phyloP scores from a whole-genome alignment of 2,888 invertebrate species.

The Drosophila aldrichi region DNA sequence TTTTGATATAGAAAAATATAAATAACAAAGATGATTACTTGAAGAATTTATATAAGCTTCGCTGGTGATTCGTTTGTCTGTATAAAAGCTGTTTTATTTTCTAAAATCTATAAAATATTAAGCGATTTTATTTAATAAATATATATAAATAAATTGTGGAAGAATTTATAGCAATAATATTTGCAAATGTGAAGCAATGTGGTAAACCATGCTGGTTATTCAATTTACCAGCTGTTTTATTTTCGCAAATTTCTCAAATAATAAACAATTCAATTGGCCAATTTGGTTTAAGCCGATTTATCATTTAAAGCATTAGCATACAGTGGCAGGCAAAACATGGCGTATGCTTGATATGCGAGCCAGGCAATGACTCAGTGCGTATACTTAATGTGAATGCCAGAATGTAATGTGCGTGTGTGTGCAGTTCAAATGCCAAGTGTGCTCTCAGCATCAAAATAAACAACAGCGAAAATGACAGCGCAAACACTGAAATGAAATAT shows the following conservation, averaged over 20 bases:
- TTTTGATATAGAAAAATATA: neutral
- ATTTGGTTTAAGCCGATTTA: conserved; percentile 41
- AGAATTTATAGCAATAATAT: neutral
- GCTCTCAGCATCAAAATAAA: conserved; percentile 9
- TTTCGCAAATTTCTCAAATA: neutral
- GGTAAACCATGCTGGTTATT: neutral
- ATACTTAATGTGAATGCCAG: neutral
- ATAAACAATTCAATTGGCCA: conserved; percentile 25
- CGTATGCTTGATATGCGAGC: neutral
- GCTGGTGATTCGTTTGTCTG: neutral
- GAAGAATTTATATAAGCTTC: neutral
- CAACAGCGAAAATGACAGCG: conserved; percentile 36
- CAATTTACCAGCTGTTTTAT: neutral
- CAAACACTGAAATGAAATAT: conserved; percentile 50
- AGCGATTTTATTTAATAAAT: too few relatives aligned
- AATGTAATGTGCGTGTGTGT: neutral
- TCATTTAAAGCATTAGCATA: conserved; percentile 41
- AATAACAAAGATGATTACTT: neutral
- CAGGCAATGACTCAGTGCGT: neutral
- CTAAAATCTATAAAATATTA: neutral
- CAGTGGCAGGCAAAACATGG: neutral
- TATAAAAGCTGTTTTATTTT: neutral
- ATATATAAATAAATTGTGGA: neutral
- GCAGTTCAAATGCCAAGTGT: conserved; percentile 46
- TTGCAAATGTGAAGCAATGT: neutral